phyloP scores from a whole-genome alignment of 2,113 vertebrate genomes.

The Mugil cephalus region DNA sequence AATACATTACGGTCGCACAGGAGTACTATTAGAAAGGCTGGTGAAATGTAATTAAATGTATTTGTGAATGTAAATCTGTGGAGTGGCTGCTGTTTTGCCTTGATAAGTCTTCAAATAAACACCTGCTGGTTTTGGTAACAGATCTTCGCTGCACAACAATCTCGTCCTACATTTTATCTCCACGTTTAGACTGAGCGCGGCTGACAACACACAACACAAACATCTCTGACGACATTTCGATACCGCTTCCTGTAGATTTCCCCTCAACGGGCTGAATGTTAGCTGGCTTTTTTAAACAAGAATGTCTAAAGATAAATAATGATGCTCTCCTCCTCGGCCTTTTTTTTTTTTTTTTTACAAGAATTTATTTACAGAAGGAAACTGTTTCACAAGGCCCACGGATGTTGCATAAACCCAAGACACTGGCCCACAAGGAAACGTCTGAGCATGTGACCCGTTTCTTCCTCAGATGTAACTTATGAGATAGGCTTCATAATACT shows the following conservation, averaged over 20 bases:
- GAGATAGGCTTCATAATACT: conserved; percentile 17
- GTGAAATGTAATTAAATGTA: background rate
- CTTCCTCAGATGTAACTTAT: conserved; percentile 50
- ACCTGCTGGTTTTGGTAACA: background rate
- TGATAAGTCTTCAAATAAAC: conserved; percentile 3
- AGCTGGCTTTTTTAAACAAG: conserved; percentile 52
- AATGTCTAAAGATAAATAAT: conserved; percentile 63
- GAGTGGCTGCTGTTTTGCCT: conserved; percentile 11
- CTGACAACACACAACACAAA: background rate
- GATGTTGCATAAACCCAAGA: conserved; percentile 71
- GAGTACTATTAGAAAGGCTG: background rate
- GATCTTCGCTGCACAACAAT: background rate
- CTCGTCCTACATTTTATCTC: background rate
- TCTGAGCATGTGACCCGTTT: conserved; percentile 76
- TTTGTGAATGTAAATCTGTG: background rate
- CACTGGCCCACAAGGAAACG: conserved; percentile 62
- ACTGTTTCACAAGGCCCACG: conserved; percentile 64
- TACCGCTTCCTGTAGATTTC: conserved; percentile 41
- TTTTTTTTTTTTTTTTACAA: conserved; percentile 63
- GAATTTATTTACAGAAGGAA: conserved; percentile 75
- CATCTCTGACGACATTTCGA: conserved; percentile 7
- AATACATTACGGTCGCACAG: background rate
- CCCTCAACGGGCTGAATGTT: background rate
- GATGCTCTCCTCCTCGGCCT: conserved; percentile 27
- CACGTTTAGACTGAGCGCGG: background rate